A percentile compares a stretch with the other conserved stretches of the same genome.
Conservation (phyloP, 2,888 invertebrate genomes). For the Vannuccia rotundouncinata region DNA sequence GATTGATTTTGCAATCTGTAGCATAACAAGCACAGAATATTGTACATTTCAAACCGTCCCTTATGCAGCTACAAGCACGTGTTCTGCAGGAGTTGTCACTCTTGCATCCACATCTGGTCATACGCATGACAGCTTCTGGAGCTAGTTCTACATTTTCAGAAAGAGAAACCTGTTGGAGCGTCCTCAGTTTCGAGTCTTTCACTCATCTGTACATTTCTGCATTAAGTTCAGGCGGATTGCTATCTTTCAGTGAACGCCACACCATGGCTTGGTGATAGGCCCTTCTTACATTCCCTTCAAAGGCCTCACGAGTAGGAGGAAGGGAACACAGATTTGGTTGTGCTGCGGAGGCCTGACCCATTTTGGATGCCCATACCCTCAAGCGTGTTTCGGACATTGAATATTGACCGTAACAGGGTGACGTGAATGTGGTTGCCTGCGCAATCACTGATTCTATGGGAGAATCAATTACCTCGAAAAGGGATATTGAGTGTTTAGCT, state of each 20-base stretch:
- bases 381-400: constrained; percentile 1
- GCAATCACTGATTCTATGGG: too few species aligned
- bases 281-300: background rate
- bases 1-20: too few species aligned
- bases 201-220: background rate
- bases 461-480: background rate
- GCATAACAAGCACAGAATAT: too few species aligned
- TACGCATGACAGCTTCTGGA: too few species aligned
- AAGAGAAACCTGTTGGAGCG: background rate
- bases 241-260: background rate
- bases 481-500: background rate
- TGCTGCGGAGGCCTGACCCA: background rate
- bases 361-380: constrained; percentile 18
- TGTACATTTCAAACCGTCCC: too few species aligned
- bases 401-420: background rate
- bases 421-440: background rate
- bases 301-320: constrained; percentile 1
- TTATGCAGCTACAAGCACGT: too few species aligned
- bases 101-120: too few species aligned
- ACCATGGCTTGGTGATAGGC: background rate
- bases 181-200: background rate
- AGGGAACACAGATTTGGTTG: background rate
- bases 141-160: background rate
- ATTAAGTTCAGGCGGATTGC: background rate
- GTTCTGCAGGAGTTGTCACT: too few species aligned